Evolutionary conservation across 2,113 vertebrate species (phyloP).

Genomic region (Antechinus flavipes): DNA sequence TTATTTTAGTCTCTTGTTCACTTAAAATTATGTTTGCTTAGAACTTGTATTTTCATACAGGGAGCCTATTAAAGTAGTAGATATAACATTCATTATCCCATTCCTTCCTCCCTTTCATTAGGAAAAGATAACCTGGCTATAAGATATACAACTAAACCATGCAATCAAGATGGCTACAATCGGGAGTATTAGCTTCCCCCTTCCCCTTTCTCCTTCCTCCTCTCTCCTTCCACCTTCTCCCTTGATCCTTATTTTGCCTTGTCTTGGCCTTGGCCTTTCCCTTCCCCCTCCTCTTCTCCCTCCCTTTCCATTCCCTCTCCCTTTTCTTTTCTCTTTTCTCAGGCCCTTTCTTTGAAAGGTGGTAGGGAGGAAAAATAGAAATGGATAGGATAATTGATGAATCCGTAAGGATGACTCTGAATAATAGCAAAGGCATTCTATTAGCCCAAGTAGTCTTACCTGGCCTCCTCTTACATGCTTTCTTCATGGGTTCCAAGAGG

Average conservation of each 20-base stretch:
- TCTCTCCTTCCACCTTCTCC: neutral
- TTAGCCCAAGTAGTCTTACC: neutral
- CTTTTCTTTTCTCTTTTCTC: neutral
- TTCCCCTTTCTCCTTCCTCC: neutral
- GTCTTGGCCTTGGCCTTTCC: too few relatives aligned
- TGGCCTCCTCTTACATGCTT: neutral
- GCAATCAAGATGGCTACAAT: neutral
- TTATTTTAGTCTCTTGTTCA: slow-evolving; percentile 82
- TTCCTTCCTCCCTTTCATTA: slow-evolving; percentile 49
- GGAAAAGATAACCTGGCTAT: slow-evolving; percentile 44
- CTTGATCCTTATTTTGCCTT: neutral
- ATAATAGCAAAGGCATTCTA: neutral
- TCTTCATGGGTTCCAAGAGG: neutral
- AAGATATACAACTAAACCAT: neutral
- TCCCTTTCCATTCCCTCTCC: too few relatives aligned
- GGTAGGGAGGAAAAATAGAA: neutral
- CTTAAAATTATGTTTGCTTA: slow-evolving; percentile 82
- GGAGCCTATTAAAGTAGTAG: slow-evolving; percentile 67
- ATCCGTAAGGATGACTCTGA: neutral
- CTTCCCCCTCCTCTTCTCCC: too few relatives aligned
- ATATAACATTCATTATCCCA: slow-evolving; percentile 61
- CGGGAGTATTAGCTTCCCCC: neutral
- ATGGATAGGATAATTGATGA: neutral
- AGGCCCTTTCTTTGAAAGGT: neutral
- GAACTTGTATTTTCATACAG: slow-evolving; percentile 71